Evolutionary conservation across 2,113 vertebrate species (phyloP), one percentile per base, ranked within the genome.

Genomic region (Cyprinus carpio): DNA sequence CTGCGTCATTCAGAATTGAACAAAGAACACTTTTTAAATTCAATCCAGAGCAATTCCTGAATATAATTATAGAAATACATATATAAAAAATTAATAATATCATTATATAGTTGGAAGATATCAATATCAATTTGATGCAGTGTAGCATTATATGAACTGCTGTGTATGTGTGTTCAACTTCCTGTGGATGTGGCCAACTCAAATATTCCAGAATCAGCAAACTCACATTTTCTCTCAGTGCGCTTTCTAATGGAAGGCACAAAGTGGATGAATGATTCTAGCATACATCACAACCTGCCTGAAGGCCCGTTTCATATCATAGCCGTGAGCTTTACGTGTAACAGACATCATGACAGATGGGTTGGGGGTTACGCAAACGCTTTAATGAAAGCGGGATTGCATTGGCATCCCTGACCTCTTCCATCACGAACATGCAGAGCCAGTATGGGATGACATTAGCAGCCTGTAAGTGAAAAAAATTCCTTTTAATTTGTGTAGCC

Each of bases 401-500:
- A 64, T 86, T 62, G 27, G 29, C 78, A 75, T 85, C 75, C 77
- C 81, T 83, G 56, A 23, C 79, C 25, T 54, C 64, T 74, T 85
- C 51, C 80, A 78, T 77, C 62, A 75, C 25, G 25, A 85, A 81
- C 56, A 46, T 49, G 34, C 29, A 75, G 7, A 40, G n/a, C 85
- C 3, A 6, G 46, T 8, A 4, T 4, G 5, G 23, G 18, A 51
- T 51, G 49, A 51, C 49, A 51, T 51, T 51, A 51, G 49, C 49
- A 51, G 46, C 46, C 46, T 13, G 13, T 3, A 49, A 49, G 12
- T 15, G 46, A 49, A 15, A 1, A 49, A 49, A 15, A 49, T 49
- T 88, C 37, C 74, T 81, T 90, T 90, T 89, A 81, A 92, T 93
- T 90, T 92, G 90, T 80, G 83, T 79, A 27, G 31, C 86, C 75